A percentile compares a stretch with the other conserved stretches of the same genome.
These are phyloP conservation scores for Eristalis tenax DNA, from an alignment of 2,888 invertebrate genomes.

Conservation along the genomic window DNA sequence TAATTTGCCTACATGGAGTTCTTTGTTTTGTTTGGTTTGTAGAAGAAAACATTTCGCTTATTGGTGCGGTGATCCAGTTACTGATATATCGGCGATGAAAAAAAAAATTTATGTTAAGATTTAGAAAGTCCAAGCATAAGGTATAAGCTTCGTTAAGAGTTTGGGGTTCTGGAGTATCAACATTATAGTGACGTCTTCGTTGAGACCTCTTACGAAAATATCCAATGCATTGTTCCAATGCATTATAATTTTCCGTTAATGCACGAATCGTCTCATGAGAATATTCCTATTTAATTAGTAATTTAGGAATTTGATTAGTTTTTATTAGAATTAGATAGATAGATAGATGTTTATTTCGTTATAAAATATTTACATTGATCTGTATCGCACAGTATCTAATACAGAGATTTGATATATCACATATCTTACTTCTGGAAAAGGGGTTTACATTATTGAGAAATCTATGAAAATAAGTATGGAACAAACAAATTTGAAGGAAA, in stretches of 20 bases:
- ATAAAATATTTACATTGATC: too few relatives aligned
- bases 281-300: too few relatives aligned
- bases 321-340: too few relatives aligned
- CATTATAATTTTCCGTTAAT: slow-evolving; percentile 18
- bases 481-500: too few relatives aligned
- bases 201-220: slow-evolving; percentile 40
- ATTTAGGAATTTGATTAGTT: too few relatives aligned
- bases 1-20: neutral
- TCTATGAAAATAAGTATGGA: too few relatives aligned
- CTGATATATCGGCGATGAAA: slow-evolving; percentile 3
- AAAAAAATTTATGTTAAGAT: slow-evolving; percentile 1
- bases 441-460: too few relatives aligned
- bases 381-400: too few relatives aligned
- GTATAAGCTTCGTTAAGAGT: slow-evolving; percentile 40
- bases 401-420: too few relatives aligned
- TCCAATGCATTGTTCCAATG: slow-evolving; percentile 32
- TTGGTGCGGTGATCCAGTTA: slow-evolving; percentile 5
- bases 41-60: slow-evolving; percentile 30
- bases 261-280: slow-evolving; percentile 12
- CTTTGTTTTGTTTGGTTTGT: neutral
- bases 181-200: neutral
- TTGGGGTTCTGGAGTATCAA: neutral
- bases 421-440: too few relatives aligned
- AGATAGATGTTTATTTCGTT: too few relatives aligned
- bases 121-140: slow-evolving; percentile 36